Base-by-base conservation (phyloP, 2,797 vertebrate genomes). In the Sardinella longiceps region DNA sequence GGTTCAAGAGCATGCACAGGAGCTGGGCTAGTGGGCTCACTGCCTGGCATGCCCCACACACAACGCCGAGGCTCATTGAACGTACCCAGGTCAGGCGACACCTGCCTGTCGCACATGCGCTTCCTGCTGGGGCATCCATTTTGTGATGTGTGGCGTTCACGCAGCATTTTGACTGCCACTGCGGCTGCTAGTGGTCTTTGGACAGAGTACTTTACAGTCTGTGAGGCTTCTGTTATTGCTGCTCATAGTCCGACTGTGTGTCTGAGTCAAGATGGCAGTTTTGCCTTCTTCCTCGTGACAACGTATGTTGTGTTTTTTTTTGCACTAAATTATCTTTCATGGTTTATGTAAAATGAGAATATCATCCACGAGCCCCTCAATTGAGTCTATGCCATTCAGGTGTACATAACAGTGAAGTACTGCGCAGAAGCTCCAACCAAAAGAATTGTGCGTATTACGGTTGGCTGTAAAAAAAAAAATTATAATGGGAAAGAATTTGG, bases 1-100 rank as follows among this genome's bases (percentile, higher is more conserved):
- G 87, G 91, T 91, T 92, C 93, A 90, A 85, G 87, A 91, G 86
- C 88, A 82, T 91, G 89, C 88, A 85, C 87, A 48, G 88, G 89
- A 91, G 88, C 82, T 84, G 86, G 89, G 89, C 86, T 84, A 30
- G 53, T 14, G 25, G 37, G 43, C 51, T 81, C 51, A 3, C 39
- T 60, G 70, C 33, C 39, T 63, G 7, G 33, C 43, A 20, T 58
- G 15, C 18, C 66, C 6, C 70, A 14, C 15, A 18, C 70, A 77
- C 18, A 77, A 77, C 70, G 70, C 33, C 20, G 18, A 18, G 70
- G 70, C 37, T 39, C 37, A 39, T 20, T 14, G 20, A 77, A 18
- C n/a, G 18, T 77, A 39, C 33, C 33, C 33, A 77, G 70, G 70
- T 77, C 37, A 77, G 70, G 70, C 70, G 70, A 77, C 70, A 77